A percentile compares a stretch with the other conserved stretches of the same genome.
phyloP scores from a whole-genome alignment of 2,888 invertebrate genomes.

The Xestia c-nigrum region DNA sequence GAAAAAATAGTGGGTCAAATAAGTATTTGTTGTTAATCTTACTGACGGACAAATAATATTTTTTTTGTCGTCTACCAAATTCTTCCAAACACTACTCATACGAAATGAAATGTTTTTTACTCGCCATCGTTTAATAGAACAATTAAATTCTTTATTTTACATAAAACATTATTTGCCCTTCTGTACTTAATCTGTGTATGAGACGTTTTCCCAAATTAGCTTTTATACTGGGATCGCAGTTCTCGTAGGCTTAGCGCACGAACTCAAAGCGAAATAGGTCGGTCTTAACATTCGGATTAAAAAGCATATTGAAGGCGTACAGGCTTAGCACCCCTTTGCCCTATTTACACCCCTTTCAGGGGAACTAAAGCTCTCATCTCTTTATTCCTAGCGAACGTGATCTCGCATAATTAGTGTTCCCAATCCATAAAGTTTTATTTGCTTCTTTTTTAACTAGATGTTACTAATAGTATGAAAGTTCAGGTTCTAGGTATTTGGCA shows the following conservation, averaged over 20 bases:
- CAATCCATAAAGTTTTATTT: constrained; percentile 17
- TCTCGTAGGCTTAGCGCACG: background rate
- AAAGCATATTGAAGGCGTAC: constrained; percentile 27
- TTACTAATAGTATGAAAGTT: background rate
- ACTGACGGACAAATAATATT: too few relatives aligned
- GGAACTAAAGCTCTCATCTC: constrained; percentile 32
- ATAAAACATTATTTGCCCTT: background rate
- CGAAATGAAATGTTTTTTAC: too few relatives aligned
- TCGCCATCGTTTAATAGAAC: too few relatives aligned
- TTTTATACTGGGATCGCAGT: constrained; percentile 8
- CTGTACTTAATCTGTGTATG: background rate
- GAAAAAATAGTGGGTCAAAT: too few relatives aligned
- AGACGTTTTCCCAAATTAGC: background rate
- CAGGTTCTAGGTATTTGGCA: background rate
- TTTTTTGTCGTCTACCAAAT: too few relatives aligned
- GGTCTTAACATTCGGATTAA: constrained; percentile 31
- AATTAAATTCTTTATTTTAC: too few relatives aligned
- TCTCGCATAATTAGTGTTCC: constrained; percentile 46
- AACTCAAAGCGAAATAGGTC: constrained; percentile 41
- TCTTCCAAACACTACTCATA: too few relatives aligned
- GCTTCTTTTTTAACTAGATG: background rate
- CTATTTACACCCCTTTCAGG: constrained; percentile 34
- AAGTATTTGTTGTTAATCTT: too few relatives aligned
- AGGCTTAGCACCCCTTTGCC: constrained; percentile 30
- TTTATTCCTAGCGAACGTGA: constrained; percentile 48